A percentile compares a stretch with the other conserved stretches of the same genome.
Conservation (phyloP, 2,113 vertebrate genomes). For the Bambusicola thoracicus region DNA sequence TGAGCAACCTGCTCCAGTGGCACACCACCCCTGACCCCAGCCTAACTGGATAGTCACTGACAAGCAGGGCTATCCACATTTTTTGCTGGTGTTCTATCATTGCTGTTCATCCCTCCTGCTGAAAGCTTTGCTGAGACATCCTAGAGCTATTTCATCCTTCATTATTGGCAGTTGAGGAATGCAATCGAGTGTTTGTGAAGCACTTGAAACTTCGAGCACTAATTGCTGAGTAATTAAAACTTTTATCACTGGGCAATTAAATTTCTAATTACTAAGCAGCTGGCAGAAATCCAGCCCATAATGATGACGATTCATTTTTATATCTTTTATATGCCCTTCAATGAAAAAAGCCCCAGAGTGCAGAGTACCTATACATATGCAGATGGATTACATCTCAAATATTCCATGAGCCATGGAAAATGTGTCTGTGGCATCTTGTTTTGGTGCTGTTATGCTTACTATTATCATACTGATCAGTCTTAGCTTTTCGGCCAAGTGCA, state of each 20-base stretch:
- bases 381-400: background rate
- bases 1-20: too few relatives aligned
- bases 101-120: background rate
- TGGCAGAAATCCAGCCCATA: conserved; percentile 53
- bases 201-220: conserved; percentile 37
- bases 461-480: background rate
- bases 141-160: background rate
- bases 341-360: background rate
- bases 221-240: conserved; percentile 67
- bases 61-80: background rate
- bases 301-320: conserved; percentile 38
- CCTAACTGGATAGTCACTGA: background rate
- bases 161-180: background rate
- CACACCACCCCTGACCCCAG: too few relatives aligned
- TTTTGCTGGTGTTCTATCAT: background rate
- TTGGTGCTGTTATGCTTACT: background rate
- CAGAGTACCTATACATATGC: background rate
- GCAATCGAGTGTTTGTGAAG: background rate
- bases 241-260: conserved; percentile 50
- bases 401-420: background rate
- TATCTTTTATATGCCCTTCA: conserved; percentile 18
- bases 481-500: background rate
- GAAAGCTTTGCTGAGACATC: background rate
- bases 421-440: background rate
- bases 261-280: conserved; percentile 53